Evolutionary conservation across 2,113 vertebrate species (phyloP).

Genomic region (Ailuropoda melanoleuca): DNA sequence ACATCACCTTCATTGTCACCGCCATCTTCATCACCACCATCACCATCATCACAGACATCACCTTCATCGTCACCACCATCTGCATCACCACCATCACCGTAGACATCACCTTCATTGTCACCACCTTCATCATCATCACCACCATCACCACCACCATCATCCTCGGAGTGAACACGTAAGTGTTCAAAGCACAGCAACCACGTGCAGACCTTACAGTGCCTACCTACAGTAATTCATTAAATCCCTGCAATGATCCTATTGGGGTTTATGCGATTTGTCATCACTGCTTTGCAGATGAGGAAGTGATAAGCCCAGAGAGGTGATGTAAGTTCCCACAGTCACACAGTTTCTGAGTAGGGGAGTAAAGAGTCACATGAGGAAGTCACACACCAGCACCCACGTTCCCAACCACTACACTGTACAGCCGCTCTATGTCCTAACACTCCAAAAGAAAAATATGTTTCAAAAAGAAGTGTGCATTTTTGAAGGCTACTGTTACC

Average conservation of each 20-base stretch:
- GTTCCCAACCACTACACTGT: fast-evolving
- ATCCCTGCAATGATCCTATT: too few species aligned
- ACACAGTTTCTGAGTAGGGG: neutral
- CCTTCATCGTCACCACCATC: neutral
- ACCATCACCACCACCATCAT: neutral
- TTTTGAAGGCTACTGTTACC: neutral
- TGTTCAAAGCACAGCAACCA: too few species aligned
- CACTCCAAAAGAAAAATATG: neutral
- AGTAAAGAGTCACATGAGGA: too few species aligned
- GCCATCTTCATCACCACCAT: neutral
- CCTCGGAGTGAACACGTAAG: too few species aligned
- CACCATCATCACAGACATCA: neutral
- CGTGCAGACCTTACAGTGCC: fast-evolving
- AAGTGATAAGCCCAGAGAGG: neutral
- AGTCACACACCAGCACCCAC: neutral
- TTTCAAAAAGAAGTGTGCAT: fast-evolving
- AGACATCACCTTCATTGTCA: fast-evolving
- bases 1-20: too few species aligned
- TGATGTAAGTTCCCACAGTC: neutral
- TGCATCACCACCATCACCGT: neutral
- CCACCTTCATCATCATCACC: neutral
- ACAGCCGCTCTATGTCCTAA: neutral
- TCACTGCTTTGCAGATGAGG: neutral
- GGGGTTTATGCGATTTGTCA: too few species aligned
- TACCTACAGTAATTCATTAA: too few species aligned